Percentiles rank a stretch among this genome's conserved stretches.
These are phyloP conservation scores for Callimorpha dominula DNA, from an alignment of 2,888 invertebrate species.

Conservation along the genomic window DNA sequence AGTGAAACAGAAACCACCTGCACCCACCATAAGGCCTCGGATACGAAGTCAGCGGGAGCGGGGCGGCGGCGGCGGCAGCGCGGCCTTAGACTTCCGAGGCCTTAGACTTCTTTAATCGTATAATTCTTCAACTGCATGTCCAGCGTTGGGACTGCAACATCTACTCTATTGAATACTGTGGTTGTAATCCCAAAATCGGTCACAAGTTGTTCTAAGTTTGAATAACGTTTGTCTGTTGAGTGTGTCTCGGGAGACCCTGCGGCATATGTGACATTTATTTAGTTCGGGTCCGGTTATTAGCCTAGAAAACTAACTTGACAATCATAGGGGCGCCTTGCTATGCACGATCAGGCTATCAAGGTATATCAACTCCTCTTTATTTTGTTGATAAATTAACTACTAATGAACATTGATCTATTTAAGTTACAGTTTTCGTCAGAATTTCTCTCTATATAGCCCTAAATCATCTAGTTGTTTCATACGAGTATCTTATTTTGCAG, in stretches of 20 bases:
- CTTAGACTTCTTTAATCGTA: too few relatives aligned
- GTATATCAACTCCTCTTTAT: not conserved
- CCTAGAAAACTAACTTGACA: not conserved
- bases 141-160: too few relatives aligned
- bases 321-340: not conserved
- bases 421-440: not conserved
- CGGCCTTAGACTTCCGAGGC: too few relatives aligned
- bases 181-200: too few relatives aligned
- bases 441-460: not conserved
- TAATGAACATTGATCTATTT: not conserved
- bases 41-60: too few relatives aligned
- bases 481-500: not conserved
- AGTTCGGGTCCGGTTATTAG: too few relatives aligned
- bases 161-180: too few relatives aligned
- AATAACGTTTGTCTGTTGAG: not conserved
- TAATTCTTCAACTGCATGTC: too few relatives aligned
- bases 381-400: not conserved
- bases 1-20: too few relatives aligned
- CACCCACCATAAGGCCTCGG: too few relatives aligned
- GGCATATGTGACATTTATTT: not conserved
- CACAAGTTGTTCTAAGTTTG: not conserved
- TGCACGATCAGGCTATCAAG: not conserved
- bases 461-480: not conserved
- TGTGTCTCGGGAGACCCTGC: not conserved
- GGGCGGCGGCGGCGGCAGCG: too few relatives aligned